phyloP scores from a whole-genome alignment of 1,140 invertebrate genomes.

The Tetraneura akinire region DNA sequence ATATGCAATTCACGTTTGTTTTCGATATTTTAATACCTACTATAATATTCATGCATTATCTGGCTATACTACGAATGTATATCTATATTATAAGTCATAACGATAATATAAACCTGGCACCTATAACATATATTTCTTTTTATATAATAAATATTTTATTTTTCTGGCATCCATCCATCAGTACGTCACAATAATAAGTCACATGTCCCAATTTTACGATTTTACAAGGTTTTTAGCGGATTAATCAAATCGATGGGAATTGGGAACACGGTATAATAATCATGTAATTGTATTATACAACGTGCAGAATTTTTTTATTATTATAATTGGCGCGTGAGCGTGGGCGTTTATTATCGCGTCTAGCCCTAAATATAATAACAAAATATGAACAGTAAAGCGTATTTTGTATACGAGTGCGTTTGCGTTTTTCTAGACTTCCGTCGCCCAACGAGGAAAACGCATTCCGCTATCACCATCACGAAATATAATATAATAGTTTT shows the following conservation, averaged over 20 bases:
- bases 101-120: conserved; percentile 5
- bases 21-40: not conserved
- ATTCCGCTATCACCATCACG: not conserved
- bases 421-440: not conserved
- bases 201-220: conserved; percentile 25
- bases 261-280: not conserved
- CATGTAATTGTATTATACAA: conserved; percentile 2
- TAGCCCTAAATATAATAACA: not conserved
- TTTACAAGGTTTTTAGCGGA: conserved; percentile 14
- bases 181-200: not conserved
- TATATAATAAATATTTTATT: not conserved
- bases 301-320: not conserved
- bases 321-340: not conserved
- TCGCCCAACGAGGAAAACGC: not conserved
- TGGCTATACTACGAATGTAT: not conserved
- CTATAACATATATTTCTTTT: not conserved
- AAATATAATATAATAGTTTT: not conserved
- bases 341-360: not conserved
- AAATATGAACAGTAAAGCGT: not conserved
- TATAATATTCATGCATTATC: too few species aligned
- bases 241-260: not conserved
- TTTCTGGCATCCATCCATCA: conserved; percentile 3
- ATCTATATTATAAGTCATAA: too few species aligned
- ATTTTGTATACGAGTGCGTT: too few species aligned
- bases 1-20: not conserved